These are phyloP conservation scores for Aurelia sp. DNA, from an alignment of 30 jellyfish, hydroid and myxozoan species.

Conservation along the genomic window DNA sequence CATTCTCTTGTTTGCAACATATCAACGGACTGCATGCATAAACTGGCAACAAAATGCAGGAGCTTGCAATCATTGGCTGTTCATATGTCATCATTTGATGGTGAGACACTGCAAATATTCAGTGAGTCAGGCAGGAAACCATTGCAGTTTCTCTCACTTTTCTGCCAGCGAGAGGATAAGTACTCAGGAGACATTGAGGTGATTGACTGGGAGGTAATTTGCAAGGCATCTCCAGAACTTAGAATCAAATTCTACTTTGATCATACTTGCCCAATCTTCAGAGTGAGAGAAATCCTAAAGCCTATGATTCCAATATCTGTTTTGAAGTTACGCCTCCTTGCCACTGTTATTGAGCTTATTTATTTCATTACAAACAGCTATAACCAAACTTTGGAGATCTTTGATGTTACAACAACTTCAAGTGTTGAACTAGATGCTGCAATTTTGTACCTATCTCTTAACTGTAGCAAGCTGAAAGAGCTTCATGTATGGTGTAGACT, in stretches of 20 bases:
- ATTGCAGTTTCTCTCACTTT: constrained; percentile 29
- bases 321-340: constrained; percentile 51
- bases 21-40: constrained; percentile 29
- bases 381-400: constrained; percentile 22
- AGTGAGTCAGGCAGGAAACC: constrained; percentile 20
- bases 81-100: constrained; percentile 48
- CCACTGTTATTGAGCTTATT: constrained; percentile 61
- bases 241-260: constrained; percentile 47
- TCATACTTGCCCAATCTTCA: constrained; percentile 63
- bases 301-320: constrained; percentile 57
- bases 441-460: constrained; percentile 27
- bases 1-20: constrained; percentile 49
- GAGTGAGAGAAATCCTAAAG: constrained; percentile 28
- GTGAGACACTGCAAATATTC: constrained; percentile 39
- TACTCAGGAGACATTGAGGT: constrained; percentile 17
- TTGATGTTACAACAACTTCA: constrained; percentile 62
- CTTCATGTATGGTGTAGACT: constrained; percentile 64
- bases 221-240: constrained; percentile 37
- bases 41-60: constrained; percentile 29
- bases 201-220: constrained; percentile 45
- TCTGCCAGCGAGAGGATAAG: constrained; percentile 62
- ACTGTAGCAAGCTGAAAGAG: constrained; percentile 38
- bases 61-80: constrained; percentile 24
- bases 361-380: constrained; percentile 39
- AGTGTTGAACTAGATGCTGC: constrained; percentile 67